Evolutionary conservation across 2,797 vertebrate species (phyloP).

Genomic region (Otolemur crassicaudatus): DNA sequence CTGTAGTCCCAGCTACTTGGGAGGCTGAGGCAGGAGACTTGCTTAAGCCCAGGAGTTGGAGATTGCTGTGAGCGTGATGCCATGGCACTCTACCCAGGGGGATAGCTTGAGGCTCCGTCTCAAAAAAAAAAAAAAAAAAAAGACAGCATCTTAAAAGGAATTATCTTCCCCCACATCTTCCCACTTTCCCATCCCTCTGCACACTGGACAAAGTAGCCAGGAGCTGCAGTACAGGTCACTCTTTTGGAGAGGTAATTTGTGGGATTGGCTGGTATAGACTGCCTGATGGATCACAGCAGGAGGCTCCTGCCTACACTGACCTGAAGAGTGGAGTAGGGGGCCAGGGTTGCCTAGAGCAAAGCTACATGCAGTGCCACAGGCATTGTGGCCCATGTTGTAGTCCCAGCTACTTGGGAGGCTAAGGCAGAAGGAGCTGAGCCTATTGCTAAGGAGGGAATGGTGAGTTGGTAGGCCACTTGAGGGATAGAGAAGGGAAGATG

Average conservation of each 20-base stretch:
- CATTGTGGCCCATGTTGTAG: too few species aligned
- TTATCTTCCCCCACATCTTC: background rate
- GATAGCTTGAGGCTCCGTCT: too few species aligned
- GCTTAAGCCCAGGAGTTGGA: too few species aligned
- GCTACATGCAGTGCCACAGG: background rate
- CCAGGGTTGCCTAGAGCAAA: background rate
- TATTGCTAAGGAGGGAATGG: slow-evolving; percentile 19
- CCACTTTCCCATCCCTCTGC: background rate
- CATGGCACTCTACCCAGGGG: too few species aligned
- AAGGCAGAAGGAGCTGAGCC: background rate
- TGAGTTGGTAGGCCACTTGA: background rate
- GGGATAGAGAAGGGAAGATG: background rate
- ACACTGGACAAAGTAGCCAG: background rate
- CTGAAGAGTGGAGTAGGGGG: background rate
- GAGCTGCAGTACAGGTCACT: slow-evolving; percentile 69
- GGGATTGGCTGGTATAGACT: slow-evolving; percentile 72
- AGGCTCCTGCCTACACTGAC: slow-evolving; percentile 19
- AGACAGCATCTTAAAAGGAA: background rate
- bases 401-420: too few species aligned
- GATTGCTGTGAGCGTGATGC: too few species aligned
- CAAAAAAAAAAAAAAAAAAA: background rate
- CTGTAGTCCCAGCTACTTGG: too few species aligned
- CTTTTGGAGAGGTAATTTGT: slow-evolving; percentile 77
- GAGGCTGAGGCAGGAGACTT: too few species aligned
- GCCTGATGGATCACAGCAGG: slow-evolving; percentile 76